Evolutionary conservation across 2,888 invertebrate genomes (phyloP).

Genomic region (Buathra laborator): DNA sequence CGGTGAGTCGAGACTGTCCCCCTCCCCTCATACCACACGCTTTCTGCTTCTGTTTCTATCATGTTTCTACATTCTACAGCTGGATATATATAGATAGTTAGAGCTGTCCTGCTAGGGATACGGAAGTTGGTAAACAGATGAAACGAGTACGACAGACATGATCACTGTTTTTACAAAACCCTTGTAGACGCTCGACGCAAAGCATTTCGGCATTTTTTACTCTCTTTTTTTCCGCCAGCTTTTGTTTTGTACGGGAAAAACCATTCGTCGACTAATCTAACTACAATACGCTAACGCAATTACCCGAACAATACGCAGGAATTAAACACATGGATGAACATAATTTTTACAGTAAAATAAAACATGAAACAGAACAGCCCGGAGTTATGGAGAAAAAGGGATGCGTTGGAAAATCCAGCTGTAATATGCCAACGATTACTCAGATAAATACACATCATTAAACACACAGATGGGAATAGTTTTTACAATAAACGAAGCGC

Average conservation of each 20-base stretch:
- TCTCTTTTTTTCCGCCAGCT: not conserved
- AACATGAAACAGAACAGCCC: no score
- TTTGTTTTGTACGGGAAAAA: not conserved
- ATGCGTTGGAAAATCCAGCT: not conserved
- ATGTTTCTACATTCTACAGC: not conserved
- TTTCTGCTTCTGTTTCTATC: conserved; percentile 10
- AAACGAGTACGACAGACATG: not conserved
- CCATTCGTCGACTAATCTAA: no score
- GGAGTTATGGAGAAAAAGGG: not conserved
- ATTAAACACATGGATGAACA: no score
- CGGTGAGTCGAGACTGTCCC: conserved; percentile 3
- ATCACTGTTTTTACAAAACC: not conserved
- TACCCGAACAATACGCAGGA: no score
- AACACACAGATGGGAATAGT: not conserved
- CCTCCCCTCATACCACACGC: not conserved
- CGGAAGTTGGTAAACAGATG: not conserved
- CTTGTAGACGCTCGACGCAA: not conserved
- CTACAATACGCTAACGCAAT: no score
- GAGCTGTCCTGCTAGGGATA: not conserved
- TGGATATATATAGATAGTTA: not conserved
- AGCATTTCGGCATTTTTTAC: not conserved
- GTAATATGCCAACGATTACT: not conserved
- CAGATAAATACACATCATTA: not conserved
- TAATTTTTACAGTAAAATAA: no score
- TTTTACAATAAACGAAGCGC: not conserved